Base-by-base conservation (phyloP, 92 coral and sea anemone genomes). In the Phenganax marumi region DNA sequence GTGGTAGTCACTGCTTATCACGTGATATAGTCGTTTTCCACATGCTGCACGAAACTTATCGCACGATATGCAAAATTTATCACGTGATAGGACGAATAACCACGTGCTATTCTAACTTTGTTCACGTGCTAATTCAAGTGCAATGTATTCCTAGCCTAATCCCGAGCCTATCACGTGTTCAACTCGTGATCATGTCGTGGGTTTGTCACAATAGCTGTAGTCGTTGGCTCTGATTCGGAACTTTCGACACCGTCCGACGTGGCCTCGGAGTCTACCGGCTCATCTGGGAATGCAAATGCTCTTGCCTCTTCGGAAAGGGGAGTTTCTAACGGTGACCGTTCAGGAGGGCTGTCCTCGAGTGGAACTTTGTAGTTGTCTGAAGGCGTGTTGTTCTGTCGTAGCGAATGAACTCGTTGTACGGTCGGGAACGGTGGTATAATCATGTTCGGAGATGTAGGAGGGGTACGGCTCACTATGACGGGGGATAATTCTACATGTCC, bases 401-500 rank as follows among this genome's bases (percentile, higher is more conserved):
- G 72, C 16, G 72, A 66, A 16, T 24, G 48, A 0, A 66, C 14
- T 23, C 72, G 26, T 21, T 66, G 72, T 33, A 66, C n/a, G 33
- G 49, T 66, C 19, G 72, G 14, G 43, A 25, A 66, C 48, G 81
- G 81, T 55, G 48, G 56, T 54, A 56, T 48, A 21, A 76, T 76
- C 22, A 76, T 18, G 54, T 43, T 76, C 24, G 81, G 81, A 8
- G 81, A 76, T 62, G 68, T 76, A 8, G 81, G 81, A 25, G 81
- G 81, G 23, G 81, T 76, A 3, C 68, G 68, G 68, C 50, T 55
- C 52, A 54, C 49, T 12, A 76, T 33, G 49, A 66, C 72, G 16
- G 72, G 68, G 68, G 68, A 22, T 56, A 54, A 26, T 25, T 52
- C 26, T 18, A 43, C 68, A 48, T 76, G 81, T 54, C 81, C 81